Evolutionary conservation across 2,113 vertebrate species (phyloP).

Genomic region (Oriolus oriolus): DNA sequence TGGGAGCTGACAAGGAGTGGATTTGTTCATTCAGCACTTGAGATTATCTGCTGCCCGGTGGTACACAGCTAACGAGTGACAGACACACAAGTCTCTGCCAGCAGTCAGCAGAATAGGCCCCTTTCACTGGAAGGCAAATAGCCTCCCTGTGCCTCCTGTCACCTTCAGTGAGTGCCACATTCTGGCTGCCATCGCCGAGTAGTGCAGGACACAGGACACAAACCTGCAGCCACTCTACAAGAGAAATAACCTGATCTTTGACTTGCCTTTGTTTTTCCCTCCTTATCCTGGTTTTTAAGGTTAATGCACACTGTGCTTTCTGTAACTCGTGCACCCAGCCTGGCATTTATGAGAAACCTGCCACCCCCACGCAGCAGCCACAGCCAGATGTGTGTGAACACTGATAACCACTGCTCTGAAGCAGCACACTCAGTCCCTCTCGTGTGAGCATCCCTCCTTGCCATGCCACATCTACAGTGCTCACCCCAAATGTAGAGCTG

Average conservation of each 20-base stretch:
- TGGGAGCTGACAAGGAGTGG: constrained; percentile 61
- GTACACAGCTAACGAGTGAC: constrained; percentile 12
- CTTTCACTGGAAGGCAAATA: background rate
- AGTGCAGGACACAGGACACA: background rate
- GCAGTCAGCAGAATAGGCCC: constrained; percentile 6
- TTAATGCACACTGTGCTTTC: background rate
- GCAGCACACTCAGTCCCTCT: background rate
- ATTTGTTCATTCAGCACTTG: constrained; percentile 49
- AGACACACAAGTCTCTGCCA: constrained; percentile 18
- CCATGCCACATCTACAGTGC: background rate
- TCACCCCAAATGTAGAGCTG: background rate
- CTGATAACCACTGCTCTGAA: background rate
- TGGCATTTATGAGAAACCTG: background rate
- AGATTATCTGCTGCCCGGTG: constrained; percentile 28
- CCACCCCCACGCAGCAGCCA: background rate
- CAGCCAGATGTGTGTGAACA: background rate
- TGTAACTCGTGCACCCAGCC: background rate
- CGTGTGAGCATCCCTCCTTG: background rate
- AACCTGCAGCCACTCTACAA: background rate
- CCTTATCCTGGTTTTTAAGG: background rate
- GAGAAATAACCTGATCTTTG: background rate
- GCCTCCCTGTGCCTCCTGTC: background rate
- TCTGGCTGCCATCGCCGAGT: background rate
- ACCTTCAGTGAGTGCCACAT: background rate
- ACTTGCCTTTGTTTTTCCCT: background rate